Evolutionary conservation across 2,888 invertebrate species (phyloP), one percentile per base, ranked within the genome.

Genomic region (Morpho deidamia): DNA sequence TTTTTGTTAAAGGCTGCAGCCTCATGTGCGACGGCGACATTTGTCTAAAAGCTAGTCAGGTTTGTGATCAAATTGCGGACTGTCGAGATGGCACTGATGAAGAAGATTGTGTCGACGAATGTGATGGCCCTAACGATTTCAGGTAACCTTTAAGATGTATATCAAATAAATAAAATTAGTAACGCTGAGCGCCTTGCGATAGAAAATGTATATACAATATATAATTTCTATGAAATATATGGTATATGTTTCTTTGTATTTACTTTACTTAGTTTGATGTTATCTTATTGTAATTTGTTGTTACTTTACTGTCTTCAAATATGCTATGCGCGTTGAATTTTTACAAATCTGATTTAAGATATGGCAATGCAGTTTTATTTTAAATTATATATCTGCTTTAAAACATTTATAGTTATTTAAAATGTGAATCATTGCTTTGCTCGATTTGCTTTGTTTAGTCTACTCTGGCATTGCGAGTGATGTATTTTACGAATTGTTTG

Each of bases 1-100:
- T 77, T 79, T 69, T 78, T 76, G 78, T 83, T 78, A 68, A 78
- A 83, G 83, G 66, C 8, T 87, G 86, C 74, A 63, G 58, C 56
- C 76, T 75, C 68, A 43, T 56, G 56, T 87, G 91, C 76, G 91
- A 91, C 77, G 92, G 91, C 65, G 84, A 74, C 23, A 5, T 23
- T 71, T 95, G 95, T 77, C 85, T 95, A 72, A 83, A 89, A 59
- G 88, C 81, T 68, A 76, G 70, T 65, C 83, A 79, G 72, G 91
- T 91, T 76, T 94, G 95, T 78, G 87, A 95, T 79, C 76, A 80
- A 33, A 59, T 68, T 8, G 56, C 53, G 11, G 92, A 95, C 77
- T 95, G 94, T 77, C 57, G 64, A 8, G 94, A 94, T 71, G 81
- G 81, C 48, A 89, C 90, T 34, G 93, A 94, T 71, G 93, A 93